These are phyloP conservation scores for Gobiocypris rarus DNA, from an alignment of 2,113 vertebrate genomes.

Conservation along the genomic window DNA sequence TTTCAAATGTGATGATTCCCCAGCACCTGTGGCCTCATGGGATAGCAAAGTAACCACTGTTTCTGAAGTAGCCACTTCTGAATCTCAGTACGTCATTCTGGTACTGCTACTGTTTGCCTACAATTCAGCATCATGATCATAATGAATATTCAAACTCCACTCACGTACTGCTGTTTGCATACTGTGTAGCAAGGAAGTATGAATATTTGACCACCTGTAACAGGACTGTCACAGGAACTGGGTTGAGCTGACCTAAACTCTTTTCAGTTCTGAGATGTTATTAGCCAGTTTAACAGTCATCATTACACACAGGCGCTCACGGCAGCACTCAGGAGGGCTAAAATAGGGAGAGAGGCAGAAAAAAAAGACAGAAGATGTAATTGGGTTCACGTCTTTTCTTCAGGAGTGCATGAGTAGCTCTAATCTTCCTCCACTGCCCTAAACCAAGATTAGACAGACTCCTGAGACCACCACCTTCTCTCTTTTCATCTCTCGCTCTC, in stretches of 20 bases:
- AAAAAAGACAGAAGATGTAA: constrained; percentile 48
- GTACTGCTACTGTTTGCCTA: background rate
- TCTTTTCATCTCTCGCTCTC: constrained; percentile 64
- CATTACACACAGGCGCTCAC: constrained; percentile 24
- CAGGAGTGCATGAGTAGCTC: constrained; percentile 48
- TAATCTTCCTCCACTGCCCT: constrained; percentile 54
- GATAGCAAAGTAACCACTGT: background rate
- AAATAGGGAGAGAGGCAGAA: constrained; percentile 34
- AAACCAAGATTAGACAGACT: constrained; percentile 67
- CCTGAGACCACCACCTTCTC: constrained; percentile 76
- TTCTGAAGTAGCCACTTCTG: background rate
- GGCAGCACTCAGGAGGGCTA: constrained; percentile 29
- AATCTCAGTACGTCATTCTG: background rate
- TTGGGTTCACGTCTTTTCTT: constrained; percentile 56
- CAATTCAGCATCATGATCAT: background rate
- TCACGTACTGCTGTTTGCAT: background rate
- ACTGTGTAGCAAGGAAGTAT: background rate
- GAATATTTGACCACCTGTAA: background rate
- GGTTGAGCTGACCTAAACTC: constrained; percentile 37
- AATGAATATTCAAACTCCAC: background rate
- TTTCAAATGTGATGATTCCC: background rate
- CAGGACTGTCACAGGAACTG: constrained; percentile 17
- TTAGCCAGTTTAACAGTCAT: constrained; percentile 40
- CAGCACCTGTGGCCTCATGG: background rate
- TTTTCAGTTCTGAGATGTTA: constrained; percentile 33